Evolutionary conservation across 1,140 invertebrate species (phyloP), one percentile per base, ranked within the genome.

Genomic region (Polypedilum vanderplanki): DNA sequence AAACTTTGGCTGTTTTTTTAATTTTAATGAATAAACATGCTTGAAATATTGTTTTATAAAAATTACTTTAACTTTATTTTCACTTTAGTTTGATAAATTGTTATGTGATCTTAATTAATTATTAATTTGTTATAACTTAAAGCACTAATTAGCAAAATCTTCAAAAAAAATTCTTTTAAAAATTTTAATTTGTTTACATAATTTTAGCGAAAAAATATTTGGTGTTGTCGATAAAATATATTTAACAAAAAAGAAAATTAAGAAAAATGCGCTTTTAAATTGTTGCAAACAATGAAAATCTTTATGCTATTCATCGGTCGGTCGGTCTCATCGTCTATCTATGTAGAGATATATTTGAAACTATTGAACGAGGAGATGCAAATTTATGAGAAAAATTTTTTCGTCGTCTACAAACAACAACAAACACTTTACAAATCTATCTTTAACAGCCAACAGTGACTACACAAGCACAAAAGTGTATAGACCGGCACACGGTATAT

Each of bases 371-470:
- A 70, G 65, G 20, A 70, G 65, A 70, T 70, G 65, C 65, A 70
- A 70, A 70, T 70, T 70, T 70, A 70, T 70, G 65, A 70, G 65
- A 70, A 70, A 70, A 70, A 15, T 18, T 18, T 70, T 18, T 20
- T n/a, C 17, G 65, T 18, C 20, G 17, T 18, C 17, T 17, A 9
- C 65, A 22, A 20, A 70, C 20, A 70, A 70, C 65, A 22, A 20
- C 17, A 20, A 70, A 70, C 5, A 18, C 65, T 70, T n/a, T n/a
- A n/a, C n/a, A n/a, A n/a, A n/a, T n/a, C n/a, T n/a, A n/a, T n/a
- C n/a, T n/a, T n/a, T 17, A 20, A 18, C 65, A 57, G n/a, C 8
- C 10, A 57, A 15, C 46, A 57, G n/a, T 3, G n/a, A 57, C n/a
- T 57, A 57, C n/a, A 57, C 10, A 8, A 57, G n/a, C n/a, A 57